Evolutionary conservation across 2,797 vertebrate genomes (phyloP).

Genomic region (Pseudopleuronectes americanus): DNA sequence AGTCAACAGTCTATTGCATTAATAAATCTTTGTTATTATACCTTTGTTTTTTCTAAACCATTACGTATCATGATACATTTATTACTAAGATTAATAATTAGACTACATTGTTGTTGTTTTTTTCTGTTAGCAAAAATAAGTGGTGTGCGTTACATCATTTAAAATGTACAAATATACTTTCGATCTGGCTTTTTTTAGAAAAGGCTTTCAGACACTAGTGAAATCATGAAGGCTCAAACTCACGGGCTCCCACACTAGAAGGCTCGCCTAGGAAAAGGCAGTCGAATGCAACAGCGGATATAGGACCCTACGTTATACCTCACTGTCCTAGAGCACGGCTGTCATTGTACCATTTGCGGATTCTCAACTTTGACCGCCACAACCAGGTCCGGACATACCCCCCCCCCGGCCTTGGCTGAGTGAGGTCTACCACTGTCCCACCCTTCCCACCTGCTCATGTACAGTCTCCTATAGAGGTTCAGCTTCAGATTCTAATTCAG

Average conservation of each 20-base stretch:
- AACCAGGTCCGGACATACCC: not conserved
- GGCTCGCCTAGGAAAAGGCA: slow-evolving; percentile 55
- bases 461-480: slow-evolving; percentile 56
- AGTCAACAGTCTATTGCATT: slow-evolving; percentile 80
- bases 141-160: slow-evolving; percentile 83
- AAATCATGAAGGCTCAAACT: slow-evolving; percentile 68
- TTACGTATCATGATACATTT: slow-evolving; percentile 73
- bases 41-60: slow-evolving; percentile 44
- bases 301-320: slow-evolving; percentile 28
- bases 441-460: slow-evolving; percentile 28
- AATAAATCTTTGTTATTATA: slow-evolving; percentile 74
- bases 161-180: slow-evolving; percentile 85
- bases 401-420: slow-evolving; percentile 18
- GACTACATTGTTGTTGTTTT: slow-evolving; percentile 59
- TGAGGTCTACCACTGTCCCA: slow-evolving; percentile 44
- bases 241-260: slow-evolving; percentile 49
- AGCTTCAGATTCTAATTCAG: slow-evolving; percentile 68
- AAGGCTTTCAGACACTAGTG: slow-evolving; percentile 75
- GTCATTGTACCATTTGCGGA: slow-evolving; percentile 55
- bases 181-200: slow-evolving; percentile 80
- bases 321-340: slow-evolving; percentile 22
- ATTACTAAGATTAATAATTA: slow-evolving; percentile 79
- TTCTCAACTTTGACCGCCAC: slow-evolving; percentile 21
- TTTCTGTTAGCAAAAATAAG: slow-evolving; percentile 86
- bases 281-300: slow-evolving; percentile 49